phyloP scores from a whole-genome alignment of 2,113 vertebrate genomes.

The Oceanites oceanicus region DNA sequence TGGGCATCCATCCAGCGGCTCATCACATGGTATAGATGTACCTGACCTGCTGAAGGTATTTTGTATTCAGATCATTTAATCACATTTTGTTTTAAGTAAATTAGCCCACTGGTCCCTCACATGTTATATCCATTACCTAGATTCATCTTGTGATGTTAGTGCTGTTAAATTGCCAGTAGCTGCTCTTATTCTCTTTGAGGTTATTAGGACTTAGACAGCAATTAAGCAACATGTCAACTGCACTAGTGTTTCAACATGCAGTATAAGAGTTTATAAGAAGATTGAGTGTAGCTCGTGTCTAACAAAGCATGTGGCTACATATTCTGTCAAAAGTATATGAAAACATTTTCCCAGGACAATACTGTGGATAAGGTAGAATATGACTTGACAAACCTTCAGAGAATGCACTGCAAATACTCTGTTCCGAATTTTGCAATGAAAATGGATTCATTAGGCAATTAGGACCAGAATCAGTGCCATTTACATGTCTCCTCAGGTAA shows the following conservation, averaged over 20 bases:
- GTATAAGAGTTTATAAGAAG: neutral
- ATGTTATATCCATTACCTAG: constrained; percentile 62
- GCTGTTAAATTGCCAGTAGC: constrained; percentile 65
- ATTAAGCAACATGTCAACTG: constrained; percentile 58
- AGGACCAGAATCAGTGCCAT: neutral
- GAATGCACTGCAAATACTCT: neutral
- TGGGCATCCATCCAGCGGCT: constrained; percentile 40
- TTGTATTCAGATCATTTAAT: constrained; percentile 61
- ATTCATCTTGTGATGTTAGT: constrained; percentile 59
- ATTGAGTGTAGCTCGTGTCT: neutral
- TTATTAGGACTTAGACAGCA: constrained; percentile 67
- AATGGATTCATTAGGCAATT: neutral
- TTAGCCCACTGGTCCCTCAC: constrained; percentile 56
- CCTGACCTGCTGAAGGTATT: constrained; percentile 23
- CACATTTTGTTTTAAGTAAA: constrained; percentile 62
- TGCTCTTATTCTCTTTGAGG: constrained; percentile 64
- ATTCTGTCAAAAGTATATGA: neutral
- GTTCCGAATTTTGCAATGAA: neutral
- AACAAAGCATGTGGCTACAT: neutral
- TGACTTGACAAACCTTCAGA: neutral
- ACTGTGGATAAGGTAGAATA: neutral
- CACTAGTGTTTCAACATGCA: neutral
- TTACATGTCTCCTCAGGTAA: neutral
- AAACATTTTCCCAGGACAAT: neutral
- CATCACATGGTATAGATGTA: neutral